These are phyloP conservation scores for Linyphia triangularis DNA, from an alignment of 2,888 invertebrate species.

Conservation along the genomic window DNA sequence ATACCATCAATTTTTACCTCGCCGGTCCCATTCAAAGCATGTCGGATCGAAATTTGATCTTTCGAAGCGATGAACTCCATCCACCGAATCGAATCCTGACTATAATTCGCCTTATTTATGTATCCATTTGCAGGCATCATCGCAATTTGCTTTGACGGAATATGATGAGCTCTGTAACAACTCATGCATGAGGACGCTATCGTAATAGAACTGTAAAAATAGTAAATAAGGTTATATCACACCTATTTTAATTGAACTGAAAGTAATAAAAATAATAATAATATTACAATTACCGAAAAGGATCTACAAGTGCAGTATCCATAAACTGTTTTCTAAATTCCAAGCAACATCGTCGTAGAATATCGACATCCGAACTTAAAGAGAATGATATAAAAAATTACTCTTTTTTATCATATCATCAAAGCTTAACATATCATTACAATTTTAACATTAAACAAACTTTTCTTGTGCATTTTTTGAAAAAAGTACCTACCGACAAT, in stretches of 20 bases:
- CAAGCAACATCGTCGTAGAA: not conserved
- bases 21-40: not conserved
- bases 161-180: not conserved
- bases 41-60: not conserved
- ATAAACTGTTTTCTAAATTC: not conserved
- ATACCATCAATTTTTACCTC: not conserved
- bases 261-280: not conserved
- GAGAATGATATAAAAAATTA: not conserved
- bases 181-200: constrained; percentile 28
- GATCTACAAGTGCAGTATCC: not conserved
- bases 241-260: no score
- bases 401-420: no score
- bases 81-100: constrained; percentile 14
- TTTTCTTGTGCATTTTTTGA: not conserved
- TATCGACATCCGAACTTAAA: constrained; percentile 13
- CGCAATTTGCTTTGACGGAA: not conserved
- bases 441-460: not conserved
- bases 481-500: constrained; percentile 27
- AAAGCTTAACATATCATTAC: no score
- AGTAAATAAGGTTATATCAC: no score
- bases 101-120: not conserved
- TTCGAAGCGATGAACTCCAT: not conserved
- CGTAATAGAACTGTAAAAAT: not conserved
- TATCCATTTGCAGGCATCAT: constrained; percentile 26
- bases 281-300: not conserved